phyloP scores from a whole-genome alignment of 2,113 vertebrate species.

The Neofelis nebulosa region DNA sequence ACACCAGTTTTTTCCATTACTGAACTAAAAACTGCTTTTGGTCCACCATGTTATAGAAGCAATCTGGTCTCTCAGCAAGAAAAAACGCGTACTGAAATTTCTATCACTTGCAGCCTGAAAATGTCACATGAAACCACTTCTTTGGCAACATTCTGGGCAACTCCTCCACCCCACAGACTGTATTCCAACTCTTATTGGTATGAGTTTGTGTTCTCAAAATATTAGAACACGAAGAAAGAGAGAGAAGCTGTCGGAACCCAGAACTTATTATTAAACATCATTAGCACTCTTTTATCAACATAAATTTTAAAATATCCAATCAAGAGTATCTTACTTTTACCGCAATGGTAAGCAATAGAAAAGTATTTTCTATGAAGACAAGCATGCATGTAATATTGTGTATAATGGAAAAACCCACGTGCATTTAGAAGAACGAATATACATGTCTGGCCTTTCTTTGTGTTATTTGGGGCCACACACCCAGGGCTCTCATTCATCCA shows the following conservation, averaged over 20 bases:
- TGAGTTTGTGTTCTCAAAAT: neutral
- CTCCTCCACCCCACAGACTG: neutral
- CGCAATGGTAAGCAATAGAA: neutral
- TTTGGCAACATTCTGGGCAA: neutral
- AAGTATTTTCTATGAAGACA: neutral
- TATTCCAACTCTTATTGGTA: neutral
- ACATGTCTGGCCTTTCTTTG: neutral
- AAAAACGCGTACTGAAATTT: neutral
- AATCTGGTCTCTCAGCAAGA: neutral
- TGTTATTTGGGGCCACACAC: neutral
- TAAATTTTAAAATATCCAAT: neutral
- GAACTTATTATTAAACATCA: neutral
- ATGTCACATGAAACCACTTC: neutral
- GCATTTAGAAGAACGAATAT: neutral
- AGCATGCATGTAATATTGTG: neutral
- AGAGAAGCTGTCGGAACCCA: neutral
- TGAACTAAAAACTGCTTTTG: constrained; percentile 5
- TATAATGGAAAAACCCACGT: neutral
- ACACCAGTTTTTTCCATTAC: neutral
- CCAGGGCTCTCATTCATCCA: neutral
- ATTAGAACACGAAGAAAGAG: neutral
- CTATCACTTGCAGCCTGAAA: neutral
- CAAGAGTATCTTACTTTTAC: neutral
- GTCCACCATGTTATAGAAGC: neutral
- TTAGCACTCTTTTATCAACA: neutral